Evolutionary conservation across 37 sponge, comb jelly and placozoan species (phyloP).

Genomic region (Axinella damicornis): DNA sequence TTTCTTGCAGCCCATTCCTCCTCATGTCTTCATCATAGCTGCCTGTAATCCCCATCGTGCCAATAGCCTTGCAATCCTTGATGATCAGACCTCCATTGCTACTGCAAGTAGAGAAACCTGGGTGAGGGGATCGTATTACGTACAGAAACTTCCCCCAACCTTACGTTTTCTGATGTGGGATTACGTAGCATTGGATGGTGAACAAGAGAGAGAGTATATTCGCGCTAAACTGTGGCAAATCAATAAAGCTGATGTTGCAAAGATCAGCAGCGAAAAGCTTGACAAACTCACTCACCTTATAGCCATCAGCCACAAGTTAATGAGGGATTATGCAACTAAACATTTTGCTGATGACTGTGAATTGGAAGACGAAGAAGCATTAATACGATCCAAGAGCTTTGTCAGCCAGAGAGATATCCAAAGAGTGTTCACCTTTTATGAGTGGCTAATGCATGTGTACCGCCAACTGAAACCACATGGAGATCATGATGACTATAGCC

Average conservation of each 20-base stretch:
- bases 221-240: constrained; percentile 46
- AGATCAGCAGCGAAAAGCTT: background rate
- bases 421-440: constrained; percentile 49
- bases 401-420: constrained; percentile 88
- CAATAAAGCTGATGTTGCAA: background rate
- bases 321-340: constrained; percentile 64
- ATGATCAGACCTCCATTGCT: background rate
- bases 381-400: constrained; percentile 53
- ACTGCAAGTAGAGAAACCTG: constrained; percentile 39
- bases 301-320: constrained; percentile 48
- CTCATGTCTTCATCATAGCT: constrained; percentile 71
- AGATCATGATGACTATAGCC: constrained; percentile 31
- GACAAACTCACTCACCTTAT: constrained; percentile 49
- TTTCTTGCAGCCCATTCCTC: constrained; percentile 48
- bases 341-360: constrained; percentile 35
- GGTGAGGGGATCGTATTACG: constrained; percentile 69
- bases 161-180: constrained; percentile 67
- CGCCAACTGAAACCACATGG: background rate
- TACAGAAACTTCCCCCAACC: constrained; percentile 72
- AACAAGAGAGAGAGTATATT: constrained; percentile 75
- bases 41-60: constrained; percentile 87
- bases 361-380: constrained; percentile 20
- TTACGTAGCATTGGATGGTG: constrained; percentile 67
- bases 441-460: constrained; percentile 37
- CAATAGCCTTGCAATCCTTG: constrained; percentile 46